Percentiles rank a stretch among this genome's conserved stretches.
phyloP scores from a whole-genome alignment of 2,797 vertebrate genomes.

The Aldrovandia affinis region DNA sequence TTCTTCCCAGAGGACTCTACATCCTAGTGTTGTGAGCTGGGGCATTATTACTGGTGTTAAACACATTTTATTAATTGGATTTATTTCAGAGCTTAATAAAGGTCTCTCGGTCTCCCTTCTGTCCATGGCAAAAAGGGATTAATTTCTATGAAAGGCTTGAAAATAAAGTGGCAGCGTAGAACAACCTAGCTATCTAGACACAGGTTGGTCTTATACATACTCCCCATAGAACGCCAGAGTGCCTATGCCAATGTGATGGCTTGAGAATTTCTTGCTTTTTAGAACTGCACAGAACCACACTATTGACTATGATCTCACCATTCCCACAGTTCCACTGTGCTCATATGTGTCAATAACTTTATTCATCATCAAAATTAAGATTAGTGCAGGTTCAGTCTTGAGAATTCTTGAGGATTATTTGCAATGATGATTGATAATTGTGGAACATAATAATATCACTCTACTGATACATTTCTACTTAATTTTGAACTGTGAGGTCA shows the following conservation, averaged over 20 bases:
- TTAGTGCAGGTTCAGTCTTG: too few species aligned
- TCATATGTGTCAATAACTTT: neutral
- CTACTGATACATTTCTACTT: too few species aligned
- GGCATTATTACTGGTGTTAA: neutral
- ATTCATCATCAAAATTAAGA: too few species aligned
- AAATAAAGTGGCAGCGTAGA: neutral
- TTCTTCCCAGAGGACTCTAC: neutral
- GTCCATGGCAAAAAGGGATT: neutral
- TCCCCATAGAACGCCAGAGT: neutral
- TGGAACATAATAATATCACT: too few species aligned
- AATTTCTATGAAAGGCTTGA: neutral
- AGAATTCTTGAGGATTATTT: too few species aligned
- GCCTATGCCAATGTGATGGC: neutral
- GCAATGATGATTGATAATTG: too few species aligned
- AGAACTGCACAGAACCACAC: neutral
- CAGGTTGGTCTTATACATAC: neutral
- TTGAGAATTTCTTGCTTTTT: neutral
- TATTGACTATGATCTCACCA: neutral
- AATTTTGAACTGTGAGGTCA: too few species aligned
- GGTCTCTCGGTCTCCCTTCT: neutral
- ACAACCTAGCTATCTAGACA: neutral
- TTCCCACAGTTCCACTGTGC: neutral
- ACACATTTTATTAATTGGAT: neutral
- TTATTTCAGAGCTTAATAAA: neutral
- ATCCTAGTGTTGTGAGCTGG: neutral